Base-by-base conservation (phyloP, 2,888 invertebrate species). In the Eucera pruinosa region DNA sequence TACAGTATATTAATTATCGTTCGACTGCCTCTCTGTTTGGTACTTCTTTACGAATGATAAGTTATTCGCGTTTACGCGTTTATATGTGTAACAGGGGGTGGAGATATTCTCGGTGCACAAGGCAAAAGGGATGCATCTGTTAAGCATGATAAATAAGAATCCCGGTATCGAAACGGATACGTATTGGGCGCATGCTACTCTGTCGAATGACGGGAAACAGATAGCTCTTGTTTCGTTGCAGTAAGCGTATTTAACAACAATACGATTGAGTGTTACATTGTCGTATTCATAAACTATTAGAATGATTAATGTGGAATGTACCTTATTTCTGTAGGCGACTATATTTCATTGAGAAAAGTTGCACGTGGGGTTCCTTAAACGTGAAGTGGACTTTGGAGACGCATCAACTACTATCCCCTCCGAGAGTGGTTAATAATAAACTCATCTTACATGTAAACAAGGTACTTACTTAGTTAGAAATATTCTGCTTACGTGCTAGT, bases 351-450 rank as follows among this genome's bases (percentile, higher is more conserved):
- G 95, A 96, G 82, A 95, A 96, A 84, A 95, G 95, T 83, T 79
- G 70, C 33, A 93, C 94, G 83, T 95, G 95, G 94, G 95, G 95
- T 43, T 94, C 95, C 9, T 97, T 96, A 96, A 95, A 95, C 85
- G 94, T 96, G 33, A 96, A 96, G 91, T 97, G 97, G 97, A 93
- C 93, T 41, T 94, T 96, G 25, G 94, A 95, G 73, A 93, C 97
- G 60, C 95, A 96, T 88, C 95, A 96, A 86, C 93, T 97, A 62
- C 93, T 96, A 84, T 95, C 95, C 13, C 94, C 95, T 15, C 96
- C 96, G 1, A 91, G 93, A 69, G 92, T 95, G 39, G 86, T 92
- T 25, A 94, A 93, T 1, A 94, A 95, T 65, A 95, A 95, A 86
- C 94, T 97, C 3, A 90, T 96, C 67, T 94, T 97, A 70, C 95